phyloP scores from a whole-genome alignment of 2,113 vertebrate species.

The Xenus cinereus region DNA sequence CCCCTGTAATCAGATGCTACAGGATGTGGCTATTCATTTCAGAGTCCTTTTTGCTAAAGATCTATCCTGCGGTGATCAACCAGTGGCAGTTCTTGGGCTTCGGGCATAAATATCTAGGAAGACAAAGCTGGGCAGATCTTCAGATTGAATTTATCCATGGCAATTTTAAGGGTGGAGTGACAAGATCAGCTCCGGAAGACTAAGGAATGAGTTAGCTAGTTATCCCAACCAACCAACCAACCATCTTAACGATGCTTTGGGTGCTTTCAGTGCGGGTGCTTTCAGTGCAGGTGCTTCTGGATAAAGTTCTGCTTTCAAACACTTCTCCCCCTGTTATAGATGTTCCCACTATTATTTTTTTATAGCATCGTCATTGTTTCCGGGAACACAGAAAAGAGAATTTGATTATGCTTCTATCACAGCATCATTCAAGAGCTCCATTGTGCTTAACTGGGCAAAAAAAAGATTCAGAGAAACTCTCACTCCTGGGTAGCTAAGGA shows the following conservation, averaged over 20 bases:
- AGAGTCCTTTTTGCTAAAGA: neutral
- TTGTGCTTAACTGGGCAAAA: constrained; percentile 13
- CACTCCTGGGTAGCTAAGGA: neutral
- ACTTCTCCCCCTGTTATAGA: too few species aligned
- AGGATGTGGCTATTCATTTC: constrained; percentile 5
- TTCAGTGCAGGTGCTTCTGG: neutral
- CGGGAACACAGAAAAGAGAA: neutral
- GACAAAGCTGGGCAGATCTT: neutral
- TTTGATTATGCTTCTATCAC: constrained; percentile 14
- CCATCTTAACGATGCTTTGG: neutral
- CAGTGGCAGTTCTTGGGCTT: neutral
- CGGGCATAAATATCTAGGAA: neutral
- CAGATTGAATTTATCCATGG: neutral
- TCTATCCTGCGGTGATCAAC: neutral
- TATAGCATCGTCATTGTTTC: neutral
- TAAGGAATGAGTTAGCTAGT: neutral
- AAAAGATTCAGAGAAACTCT: neutral
- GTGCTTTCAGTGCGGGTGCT: neutral
- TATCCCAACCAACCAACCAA: neutral
- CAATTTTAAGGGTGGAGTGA: neutral
- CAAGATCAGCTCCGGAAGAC: neutral
- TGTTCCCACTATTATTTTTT: neutral
- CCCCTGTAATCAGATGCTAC: neutral
- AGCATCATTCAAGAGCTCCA: neutral
- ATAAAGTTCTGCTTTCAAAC: neutral